Evolutionary conservation across 2,888 invertebrate species (phyloP).

Genomic region (Tetanocera ferruginea): DNA sequence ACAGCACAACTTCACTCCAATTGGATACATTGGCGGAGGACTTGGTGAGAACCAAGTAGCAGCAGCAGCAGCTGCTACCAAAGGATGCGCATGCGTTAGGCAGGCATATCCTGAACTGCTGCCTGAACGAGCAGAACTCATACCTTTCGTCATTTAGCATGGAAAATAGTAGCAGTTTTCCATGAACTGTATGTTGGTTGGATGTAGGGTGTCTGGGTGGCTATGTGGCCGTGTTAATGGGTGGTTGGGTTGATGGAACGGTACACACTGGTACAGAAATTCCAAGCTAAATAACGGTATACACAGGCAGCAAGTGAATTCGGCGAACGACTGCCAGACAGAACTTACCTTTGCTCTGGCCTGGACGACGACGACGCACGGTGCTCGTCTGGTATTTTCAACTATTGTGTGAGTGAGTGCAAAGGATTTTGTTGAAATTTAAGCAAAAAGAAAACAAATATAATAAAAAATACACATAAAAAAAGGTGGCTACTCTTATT

Average conservation of each 20-base stretch:
- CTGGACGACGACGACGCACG: slow-evolving; percentile 70
- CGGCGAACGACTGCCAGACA: slow-evolving; percentile 63
- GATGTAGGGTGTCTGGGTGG: slow-evolving; percentile 35
- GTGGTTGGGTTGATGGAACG: slow-evolving; percentile 35
- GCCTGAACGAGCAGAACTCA: neutral
- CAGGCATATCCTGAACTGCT: slow-evolving; percentile 9
- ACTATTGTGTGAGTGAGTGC: slow-evolving; percentile 33
- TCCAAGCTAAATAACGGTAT: slow-evolving; percentile 62
- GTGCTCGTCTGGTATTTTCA: slow-evolving; percentile 62
- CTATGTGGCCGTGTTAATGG: slow-evolving; percentile 29
- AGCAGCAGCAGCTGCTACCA: slow-evolving; percentile 6
- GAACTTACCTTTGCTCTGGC: slow-evolving; percentile 71
- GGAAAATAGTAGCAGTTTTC: slow-evolving; percentile 28
- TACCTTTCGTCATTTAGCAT: slow-evolving; percentile 3
- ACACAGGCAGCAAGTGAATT: slow-evolving; percentile 52
- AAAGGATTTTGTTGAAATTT: slow-evolving; percentile 24
- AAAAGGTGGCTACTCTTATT: slow-evolving; percentile 25
- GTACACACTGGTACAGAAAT: slow-evolving; percentile 53
- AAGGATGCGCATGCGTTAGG: slow-evolving; percentile 33
- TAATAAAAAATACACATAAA: slow-evolving; percentile 39
- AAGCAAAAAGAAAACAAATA: slow-evolving; percentile 37
- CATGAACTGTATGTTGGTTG: slow-evolving; percentile 26
- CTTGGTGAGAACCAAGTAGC: slow-evolving; percentile 29
- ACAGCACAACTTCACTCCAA: slow-evolving; percentile 43
- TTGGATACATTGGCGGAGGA: slow-evolving; percentile 20